Conservation (phyloP, 2,113 vertebrate species). For the Megaceryle maxima region DNA sequence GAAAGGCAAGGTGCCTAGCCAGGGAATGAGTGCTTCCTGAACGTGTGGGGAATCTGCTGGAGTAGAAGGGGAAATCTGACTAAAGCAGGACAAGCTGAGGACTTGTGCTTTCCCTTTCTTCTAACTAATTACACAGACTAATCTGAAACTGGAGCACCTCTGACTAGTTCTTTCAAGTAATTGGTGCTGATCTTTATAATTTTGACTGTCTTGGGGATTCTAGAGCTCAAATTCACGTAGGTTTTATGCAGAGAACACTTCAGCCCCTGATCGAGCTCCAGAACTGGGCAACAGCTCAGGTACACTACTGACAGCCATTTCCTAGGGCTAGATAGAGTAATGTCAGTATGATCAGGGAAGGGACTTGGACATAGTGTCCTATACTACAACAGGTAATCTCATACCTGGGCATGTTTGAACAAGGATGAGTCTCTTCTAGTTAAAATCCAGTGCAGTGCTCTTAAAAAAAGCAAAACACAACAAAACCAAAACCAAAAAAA, state of each 20-base stretch:
- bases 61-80: background rate
- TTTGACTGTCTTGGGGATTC: background rate
- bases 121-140: background rate
- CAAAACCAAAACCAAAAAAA: too few relatives aligned
- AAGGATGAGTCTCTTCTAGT: background rate
- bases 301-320: background rate
- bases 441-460: background rate
- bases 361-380: background rate
- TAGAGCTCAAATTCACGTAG: background rate
- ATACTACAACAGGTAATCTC: background rate
- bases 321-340: background rate
- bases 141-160: background rate
- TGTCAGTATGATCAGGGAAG: background rate
- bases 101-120: background rate
- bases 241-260: background rate
- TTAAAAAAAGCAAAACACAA: background rate
- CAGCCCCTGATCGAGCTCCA: background rate
- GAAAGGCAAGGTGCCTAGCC: rapidly evolving
- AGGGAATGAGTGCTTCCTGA: background rate
- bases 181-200: background rate
- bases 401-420: background rate
- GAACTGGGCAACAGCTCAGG: background rate
- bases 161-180: background rate
- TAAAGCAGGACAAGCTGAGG: background rate
- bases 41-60: background rate